A percentile compares a stretch with the other conserved stretches of the same genome.
Conservation (phyloP, 2,888 invertebrate species). For the Aelia acuminata region DNA sequence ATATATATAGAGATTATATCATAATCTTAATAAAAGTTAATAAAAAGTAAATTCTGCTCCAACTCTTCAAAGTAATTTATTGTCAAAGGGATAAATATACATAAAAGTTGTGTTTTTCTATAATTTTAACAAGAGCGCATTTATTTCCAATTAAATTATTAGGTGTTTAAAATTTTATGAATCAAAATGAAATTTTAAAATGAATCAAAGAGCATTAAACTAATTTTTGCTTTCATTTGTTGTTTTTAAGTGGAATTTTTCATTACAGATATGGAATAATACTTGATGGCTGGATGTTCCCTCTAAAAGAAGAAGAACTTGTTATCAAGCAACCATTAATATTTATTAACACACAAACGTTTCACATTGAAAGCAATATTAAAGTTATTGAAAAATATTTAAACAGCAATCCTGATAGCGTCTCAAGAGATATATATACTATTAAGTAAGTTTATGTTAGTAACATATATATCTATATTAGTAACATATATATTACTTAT, state of each 20-base stretch:
- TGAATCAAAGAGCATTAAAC: not conserved
- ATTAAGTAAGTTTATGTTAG: conserved; percentile 68
- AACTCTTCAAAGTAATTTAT: no score
- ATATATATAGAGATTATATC: no score
- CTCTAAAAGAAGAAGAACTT: conserved; percentile 72
- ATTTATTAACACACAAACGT: conserved; percentile 75
- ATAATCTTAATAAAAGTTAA: no score
- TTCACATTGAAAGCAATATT: conserved; percentile 73
- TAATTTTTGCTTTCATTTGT: not conserved
- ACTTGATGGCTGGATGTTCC: conserved; percentile 77
- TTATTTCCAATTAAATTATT: no score
- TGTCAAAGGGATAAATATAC: no score
- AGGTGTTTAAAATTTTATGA: no score
- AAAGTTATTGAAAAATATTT: conserved; percentile 70
- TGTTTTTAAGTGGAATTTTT: conserved; percentile 4
- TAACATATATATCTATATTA: no score
- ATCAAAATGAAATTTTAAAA: no score
- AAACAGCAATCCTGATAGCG: conserved; percentile 12
- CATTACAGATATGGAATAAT: conserved; percentile 71
- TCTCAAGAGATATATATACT: conserved; percentile 69
- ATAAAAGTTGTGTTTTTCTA: no score
- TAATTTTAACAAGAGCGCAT: no score
- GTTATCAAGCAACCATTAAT: conserved; percentile 71
- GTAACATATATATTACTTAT: no score
- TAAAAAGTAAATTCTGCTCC: no score